A percentile compares a stretch with the other conserved stretches of the same genome.
Conservation (phyloP, 2,888 invertebrate genomes). For the Eupithecia tripunctaria region DNA sequence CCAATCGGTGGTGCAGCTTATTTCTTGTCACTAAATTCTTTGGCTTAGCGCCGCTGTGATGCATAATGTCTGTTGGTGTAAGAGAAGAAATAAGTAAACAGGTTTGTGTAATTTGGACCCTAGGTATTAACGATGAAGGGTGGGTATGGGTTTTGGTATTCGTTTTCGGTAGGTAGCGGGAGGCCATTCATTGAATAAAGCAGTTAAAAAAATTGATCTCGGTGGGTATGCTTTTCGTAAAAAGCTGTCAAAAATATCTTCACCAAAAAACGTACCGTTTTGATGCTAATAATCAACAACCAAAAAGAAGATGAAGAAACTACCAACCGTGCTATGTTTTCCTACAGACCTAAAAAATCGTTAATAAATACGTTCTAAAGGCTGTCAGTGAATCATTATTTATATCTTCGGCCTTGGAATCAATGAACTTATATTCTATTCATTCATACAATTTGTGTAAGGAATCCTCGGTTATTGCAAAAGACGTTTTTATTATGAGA, state of each 20-base stretch:
- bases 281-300: not conserved
- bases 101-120: not conserved
- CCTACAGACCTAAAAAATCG: not conserved
- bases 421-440: not conserved
- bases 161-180: not conserved
- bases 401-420: not conserved
- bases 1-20: conserved; percentile 50
- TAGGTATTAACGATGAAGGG: not conserved
- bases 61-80: conserved; percentile 35
- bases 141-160: not conserved
- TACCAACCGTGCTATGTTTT: no score
- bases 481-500: not conserved
- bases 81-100: conserved; percentile 1
- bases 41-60: conserved; percentile 50
- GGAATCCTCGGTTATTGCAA: not conserved
- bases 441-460: not conserved
- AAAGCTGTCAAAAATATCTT: not conserved
- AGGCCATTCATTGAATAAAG: not conserved
- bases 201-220: not conserved
- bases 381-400: not conserved
- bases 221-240: not conserved
- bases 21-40: conserved; percentile 53
- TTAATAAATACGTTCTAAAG: not conserved
- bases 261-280: no score
- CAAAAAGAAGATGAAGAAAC: not conserved